phyloP scores from a whole-genome alignment of 2,797 vertebrate genomes.

The Tarsius wallacei region DNA sequence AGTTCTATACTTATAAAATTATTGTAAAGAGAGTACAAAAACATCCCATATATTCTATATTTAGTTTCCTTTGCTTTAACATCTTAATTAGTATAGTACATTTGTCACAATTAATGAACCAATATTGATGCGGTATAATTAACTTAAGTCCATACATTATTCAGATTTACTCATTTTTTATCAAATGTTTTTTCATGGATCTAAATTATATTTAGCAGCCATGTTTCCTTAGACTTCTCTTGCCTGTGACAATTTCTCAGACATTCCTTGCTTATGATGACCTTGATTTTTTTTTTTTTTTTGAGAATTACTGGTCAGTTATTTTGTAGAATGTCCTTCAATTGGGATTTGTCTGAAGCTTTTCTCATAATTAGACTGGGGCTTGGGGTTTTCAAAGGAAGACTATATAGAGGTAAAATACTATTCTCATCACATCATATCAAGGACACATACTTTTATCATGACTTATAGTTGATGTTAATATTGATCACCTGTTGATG shows the following conservation, averaged over 20 bases:
- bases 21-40: neutral
- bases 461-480: neutral
- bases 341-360: neutral
- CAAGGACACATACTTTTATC: neutral
- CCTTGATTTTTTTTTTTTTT: neutral
- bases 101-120: neutral
- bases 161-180: neutral
- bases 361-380: neutral
- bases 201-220: neutral
- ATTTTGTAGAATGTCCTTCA: neutral
- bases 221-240: neutral
- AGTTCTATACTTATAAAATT: neutral
- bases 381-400: neutral
- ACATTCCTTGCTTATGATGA: neutral
- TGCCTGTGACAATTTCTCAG: neutral
- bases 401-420: neutral
- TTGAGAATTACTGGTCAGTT: neutral
- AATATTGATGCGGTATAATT: neutral
- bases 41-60: neutral
- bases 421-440: neutral
- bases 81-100: neutral
- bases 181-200: neutral
- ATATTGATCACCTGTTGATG: neutral
- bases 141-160: neutral
- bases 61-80: neutral